Base-by-base conservation (phyloP, 1,140 invertebrate species). In the Battus philenor region DNA sequence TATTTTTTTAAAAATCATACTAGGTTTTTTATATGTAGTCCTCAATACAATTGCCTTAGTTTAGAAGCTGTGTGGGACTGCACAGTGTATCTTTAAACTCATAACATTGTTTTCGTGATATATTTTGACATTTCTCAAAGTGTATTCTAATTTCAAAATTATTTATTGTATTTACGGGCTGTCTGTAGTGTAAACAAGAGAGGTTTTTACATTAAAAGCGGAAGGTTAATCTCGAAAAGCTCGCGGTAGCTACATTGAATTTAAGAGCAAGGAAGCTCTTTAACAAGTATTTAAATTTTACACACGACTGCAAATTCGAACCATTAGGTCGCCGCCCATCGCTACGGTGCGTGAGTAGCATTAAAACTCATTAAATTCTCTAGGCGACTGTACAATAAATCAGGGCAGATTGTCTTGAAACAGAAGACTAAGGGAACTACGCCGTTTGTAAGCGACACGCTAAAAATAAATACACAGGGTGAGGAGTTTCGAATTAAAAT, bases 401-500 rank as follows among this genome's bases (percentile, higher is more conserved):
- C 24, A 41, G 38, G 7, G 36, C 12, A 17, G 29, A 41, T 41
- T 41, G 38, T 41, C 38, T 41, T 17, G 24, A 27, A 27, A 10
- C 16, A 6, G 22, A 45, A 15, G 9, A 36, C 12, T 24, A 47
- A 20, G 29, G 57, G 58, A 57, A 55, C 58, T 52, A 50, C 55
- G 50, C 54, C 54, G 29, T 11, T 49, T 55, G 45, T 48, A 50
- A 43, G 16, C 22, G 36, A 33, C 47, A 68, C 66, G 65, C 65
- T 74, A 76, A 79, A 77, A 77, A 76, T 74, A 72, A 58, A 66
- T 59, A 70, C 52, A 51, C 50, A 49, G 48, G 38, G 36, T 44
- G 45, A 55, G 50, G 9, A 30, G 47, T 50, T 49, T 38, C 34
- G 67, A 62, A 79, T 81, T 75, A 75, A 72, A 71, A 83, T 78